A percentile compares a stretch with the other conserved stretches of the same genome.
These are phyloP conservation scores for Astreopora myriophthalma DNA, from an alignment of 64 coral and sea anemone genomes.

Conservation along the genomic window DNA sequence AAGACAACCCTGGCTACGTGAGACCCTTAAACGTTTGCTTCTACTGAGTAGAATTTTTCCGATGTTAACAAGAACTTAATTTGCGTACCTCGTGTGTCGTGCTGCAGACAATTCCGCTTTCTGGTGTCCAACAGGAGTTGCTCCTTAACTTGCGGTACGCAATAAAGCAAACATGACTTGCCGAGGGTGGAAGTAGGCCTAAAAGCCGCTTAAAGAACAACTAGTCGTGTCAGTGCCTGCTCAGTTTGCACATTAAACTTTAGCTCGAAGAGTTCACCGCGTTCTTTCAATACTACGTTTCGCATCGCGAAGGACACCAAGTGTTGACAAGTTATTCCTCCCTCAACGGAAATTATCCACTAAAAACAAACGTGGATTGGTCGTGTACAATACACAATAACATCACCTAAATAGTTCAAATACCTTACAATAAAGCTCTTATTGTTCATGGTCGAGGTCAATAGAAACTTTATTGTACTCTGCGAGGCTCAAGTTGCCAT, in stretches of 20 bases:
- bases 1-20: background rate
- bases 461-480: slow-evolving; percentile 43
- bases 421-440: slow-evolving; percentile 47
- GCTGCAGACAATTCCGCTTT: background rate
- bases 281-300: background rate
- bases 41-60: background rate
- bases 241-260: background rate
- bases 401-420: slow-evolving; percentile 56
- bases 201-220: background rate
- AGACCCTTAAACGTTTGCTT: background rate
- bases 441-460: slow-evolving; percentile 29
- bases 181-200: background rate
- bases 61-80: background rate
- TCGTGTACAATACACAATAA: slow-evolving; percentile 41
- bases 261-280: background rate
- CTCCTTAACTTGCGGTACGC: background rate
- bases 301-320: background rate
- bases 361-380: slow-evolving; percentile 59
- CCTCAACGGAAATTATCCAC: slow-evolving; percentile 40
- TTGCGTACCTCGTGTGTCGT: background rate
- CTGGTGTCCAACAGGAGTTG: background rate
- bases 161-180: slow-evolving; percentile 10
- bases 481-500: background rate
- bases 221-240: background rate
- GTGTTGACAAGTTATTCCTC: slow-evolving; percentile 45